Percentiles rank a stretch among this genome's conserved stretches.
phyloP scores from a whole-genome alignment of 2,888 invertebrate species.

The Drosophila maculinotata region DNA sequence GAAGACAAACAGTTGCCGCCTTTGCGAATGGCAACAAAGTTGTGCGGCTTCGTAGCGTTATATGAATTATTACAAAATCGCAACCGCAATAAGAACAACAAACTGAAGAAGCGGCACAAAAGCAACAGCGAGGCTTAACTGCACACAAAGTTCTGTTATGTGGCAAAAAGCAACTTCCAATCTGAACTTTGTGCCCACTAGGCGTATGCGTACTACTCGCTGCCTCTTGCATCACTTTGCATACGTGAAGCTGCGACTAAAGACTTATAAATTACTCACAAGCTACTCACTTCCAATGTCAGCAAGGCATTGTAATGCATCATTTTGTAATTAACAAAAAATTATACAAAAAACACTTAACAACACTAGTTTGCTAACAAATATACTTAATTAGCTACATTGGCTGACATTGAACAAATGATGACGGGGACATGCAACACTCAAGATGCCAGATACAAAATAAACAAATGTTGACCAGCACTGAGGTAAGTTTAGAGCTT shows the following conservation, averaged over 20 bases:
- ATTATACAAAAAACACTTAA: constrained; percentile 16
- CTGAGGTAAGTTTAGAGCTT: too few relatives aligned
- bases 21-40: constrained; percentile 29
- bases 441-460: constrained; percentile 1
- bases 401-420: constrained; percentile 40
- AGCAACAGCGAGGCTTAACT: constrained; percentile 9
- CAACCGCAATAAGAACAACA: constrained; percentile 44
- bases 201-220: constrained; percentile 50
- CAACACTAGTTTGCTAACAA: constrained; percentile 42
- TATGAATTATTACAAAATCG: constrained; percentile 34
- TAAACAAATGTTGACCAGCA: constrained; percentile 3
- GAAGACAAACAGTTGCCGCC: constrained; percentile 47
- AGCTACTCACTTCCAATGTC: constrained; percentile 44
- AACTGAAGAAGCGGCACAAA: constrained; percentile 20
- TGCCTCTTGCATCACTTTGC: constrained; percentile 21
- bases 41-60: constrained; percentile 54
- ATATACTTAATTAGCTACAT: constrained; percentile 52
- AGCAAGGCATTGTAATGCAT: constrained; percentile 30
- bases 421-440: constrained; percentile 15
- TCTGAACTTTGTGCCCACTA: constrained; percentile 39
- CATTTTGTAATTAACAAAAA: constrained; percentile 50
- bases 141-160: constrained; percentile 35
- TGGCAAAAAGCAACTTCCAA: constrained; percentile 18
- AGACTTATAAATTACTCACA: constrained; percentile 8
- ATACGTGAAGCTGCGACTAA: constrained; percentile 4